A percentile compares a stretch with the other conserved stretches of the same genome.
phyloP scores from a whole-genome alignment of 2,113 vertebrate genomes.

The Fregata magnificens region DNA sequence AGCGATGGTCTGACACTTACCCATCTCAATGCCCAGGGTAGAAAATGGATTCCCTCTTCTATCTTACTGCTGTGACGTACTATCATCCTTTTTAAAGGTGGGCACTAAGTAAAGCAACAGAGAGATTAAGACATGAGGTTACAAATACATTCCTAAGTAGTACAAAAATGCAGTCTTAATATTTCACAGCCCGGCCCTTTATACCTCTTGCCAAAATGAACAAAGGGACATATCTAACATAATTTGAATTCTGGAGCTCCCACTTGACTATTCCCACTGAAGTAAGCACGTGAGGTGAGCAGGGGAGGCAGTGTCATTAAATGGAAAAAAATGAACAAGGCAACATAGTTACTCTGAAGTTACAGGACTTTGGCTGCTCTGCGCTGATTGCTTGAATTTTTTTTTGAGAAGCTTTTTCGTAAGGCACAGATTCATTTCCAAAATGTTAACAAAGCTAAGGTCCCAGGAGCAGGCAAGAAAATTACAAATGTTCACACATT shows the following conservation, averaged over 20 bases:
- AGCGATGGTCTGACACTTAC: not conserved
- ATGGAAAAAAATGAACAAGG: not conserved
- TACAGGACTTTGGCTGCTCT: not conserved
- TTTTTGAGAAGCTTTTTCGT: not conserved
- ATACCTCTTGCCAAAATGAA: not conserved
- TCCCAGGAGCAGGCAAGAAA: conserved; percentile 14
- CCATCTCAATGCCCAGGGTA: not conserved
- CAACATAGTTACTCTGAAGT: not conserved
- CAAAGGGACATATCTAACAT: not conserved
- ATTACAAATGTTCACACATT: conserved; percentile 30
- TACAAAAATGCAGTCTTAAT: not conserved
- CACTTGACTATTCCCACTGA: not conserved
- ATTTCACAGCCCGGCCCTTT: not conserved
- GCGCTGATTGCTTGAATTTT: not conserved
- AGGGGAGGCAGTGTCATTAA: not conserved
- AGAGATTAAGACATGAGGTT: not conserved
- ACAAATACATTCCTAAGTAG: not conserved
- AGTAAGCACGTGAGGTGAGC: not conserved
- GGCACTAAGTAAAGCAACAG: not conserved
- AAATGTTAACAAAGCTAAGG: conserved; percentile 11
- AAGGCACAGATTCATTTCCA: conserved; percentile 38
- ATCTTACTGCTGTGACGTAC: not conserved
- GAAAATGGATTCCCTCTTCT: not conserved
- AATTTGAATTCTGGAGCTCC: conserved; percentile 7
- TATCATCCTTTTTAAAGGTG: not conserved